Evolutionary conservation across 92 coral and sea anemone genomes (phyloP).

Genomic region (Phymanthus crucifer): DNA sequence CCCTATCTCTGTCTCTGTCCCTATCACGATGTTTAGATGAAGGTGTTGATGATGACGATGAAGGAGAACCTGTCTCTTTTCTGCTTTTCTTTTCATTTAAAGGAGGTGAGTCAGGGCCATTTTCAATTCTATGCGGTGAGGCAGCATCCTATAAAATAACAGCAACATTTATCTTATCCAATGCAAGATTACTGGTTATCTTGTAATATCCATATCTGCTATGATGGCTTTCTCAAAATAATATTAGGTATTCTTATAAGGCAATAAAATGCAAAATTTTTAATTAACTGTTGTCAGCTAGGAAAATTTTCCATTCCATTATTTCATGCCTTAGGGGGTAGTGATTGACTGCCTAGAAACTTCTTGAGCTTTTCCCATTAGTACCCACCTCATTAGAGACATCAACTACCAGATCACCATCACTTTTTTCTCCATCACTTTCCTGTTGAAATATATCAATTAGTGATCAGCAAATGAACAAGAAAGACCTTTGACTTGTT

Average conservation of each 20-base stretch:
- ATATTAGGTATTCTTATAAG: too few species aligned
- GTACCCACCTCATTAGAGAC: conserved; percentile 77
- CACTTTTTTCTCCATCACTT: conserved; percentile 98
- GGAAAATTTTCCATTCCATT: too few species aligned
- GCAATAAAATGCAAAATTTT: too few species aligned
- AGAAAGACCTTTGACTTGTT: too few species aligned
- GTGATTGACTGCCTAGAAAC: too few species aligned
- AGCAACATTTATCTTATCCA: background rate
- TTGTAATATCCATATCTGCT: too few species aligned
- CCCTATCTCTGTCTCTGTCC: conserved; percentile 34
- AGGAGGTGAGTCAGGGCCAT: conserved; percentile 96
- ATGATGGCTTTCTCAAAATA: too few species aligned
- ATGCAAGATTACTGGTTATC: too few species aligned
- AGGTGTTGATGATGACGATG: conserved; percentile 95
- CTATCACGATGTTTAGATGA: conserved; percentile 81
- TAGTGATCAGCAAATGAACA: background rate
- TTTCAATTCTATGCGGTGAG: conserved; percentile 88
- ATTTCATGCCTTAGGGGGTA: too few species aligned
- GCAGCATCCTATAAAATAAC: conserved; percentile 66
- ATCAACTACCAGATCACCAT: conserved; percentile 96
- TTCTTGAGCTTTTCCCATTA: background rate
- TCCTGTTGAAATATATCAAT: conserved; percentile 61
- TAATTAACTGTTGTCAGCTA: too few species aligned
- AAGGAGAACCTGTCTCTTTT: conserved; percentile 92
- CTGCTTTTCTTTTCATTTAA: conserved; percentile 82